phyloP scores from a whole-genome alignment of 2,797 vertebrate species.

The Enteromius radiatus region DNA sequence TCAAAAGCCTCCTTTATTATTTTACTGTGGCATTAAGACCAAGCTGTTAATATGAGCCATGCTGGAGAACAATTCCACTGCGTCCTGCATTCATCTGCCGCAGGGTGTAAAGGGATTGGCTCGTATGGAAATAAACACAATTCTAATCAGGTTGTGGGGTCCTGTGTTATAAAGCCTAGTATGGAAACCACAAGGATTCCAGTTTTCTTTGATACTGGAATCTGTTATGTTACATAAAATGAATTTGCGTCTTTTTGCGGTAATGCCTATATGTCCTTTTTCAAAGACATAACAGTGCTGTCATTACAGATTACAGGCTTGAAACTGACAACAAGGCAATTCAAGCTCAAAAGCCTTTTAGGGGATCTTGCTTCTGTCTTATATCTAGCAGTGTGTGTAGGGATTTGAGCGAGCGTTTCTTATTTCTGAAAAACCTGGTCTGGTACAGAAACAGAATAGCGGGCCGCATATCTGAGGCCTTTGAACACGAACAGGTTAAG shows the following conservation, averaged over 20 bases:
- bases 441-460: slow-evolving; percentile 20
- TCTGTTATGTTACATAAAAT: slow-evolving; percentile 26
- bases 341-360: slow-evolving; percentile 8
- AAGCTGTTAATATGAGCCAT: slow-evolving; percentile 62
- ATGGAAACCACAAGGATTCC: slow-evolving; percentile 13
- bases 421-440: not conserved
- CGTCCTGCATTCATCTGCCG: slow-evolving; percentile 69
- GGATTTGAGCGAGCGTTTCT: slow-evolving; percentile 9
- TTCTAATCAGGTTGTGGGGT: slow-evolving; percentile 32
- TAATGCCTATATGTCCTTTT: not conserved
- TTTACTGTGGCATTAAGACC: slow-evolving; percentile 58
- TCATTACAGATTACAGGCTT: slow-evolving; percentile 12
- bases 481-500: slow-evolving; percentile 72
- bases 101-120: slow-evolving; percentile 63
- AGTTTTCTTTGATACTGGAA: not conserved
- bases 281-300: slow-evolving; percentile 15
- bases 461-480: slow-evolving; percentile 60
- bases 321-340: slow-evolving; percentile 27
- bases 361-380: slow-evolving; percentile 1
- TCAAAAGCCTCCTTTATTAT: slow-evolving; percentile 68
- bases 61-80: slow-evolving; percentile 62
- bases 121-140: slow-evolving; percentile 53
- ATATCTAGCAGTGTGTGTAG: slow-evolving; percentile 13
- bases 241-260: not conserved
- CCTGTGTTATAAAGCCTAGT: slow-evolving; percentile 2